These are phyloP conservation scores for Acanthopleura granulata DNA, from an alignment of 2,888 invertebrate genomes.

Conservation along the genomic window DNA sequence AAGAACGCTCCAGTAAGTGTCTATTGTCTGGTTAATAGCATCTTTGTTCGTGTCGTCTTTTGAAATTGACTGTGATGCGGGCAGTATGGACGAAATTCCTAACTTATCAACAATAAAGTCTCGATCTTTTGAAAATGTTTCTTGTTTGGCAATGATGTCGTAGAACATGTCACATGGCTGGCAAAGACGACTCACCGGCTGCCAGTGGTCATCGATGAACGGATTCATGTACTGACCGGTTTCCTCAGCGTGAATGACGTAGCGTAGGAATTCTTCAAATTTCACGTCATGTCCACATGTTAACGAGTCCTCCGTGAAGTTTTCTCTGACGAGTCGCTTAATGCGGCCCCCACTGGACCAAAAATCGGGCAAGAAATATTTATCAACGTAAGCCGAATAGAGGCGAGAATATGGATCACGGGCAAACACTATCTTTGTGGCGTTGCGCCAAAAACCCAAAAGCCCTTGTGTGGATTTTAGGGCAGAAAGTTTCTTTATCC, in stretches of 20 bases:
- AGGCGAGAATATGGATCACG: slow-evolving; percentile 47
- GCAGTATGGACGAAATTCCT: not conserved
- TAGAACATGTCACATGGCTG: slow-evolving; percentile 41
- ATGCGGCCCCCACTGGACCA: slow-evolving; percentile 37
- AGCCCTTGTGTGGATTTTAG: not conserved
- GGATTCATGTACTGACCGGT: slow-evolving; percentile 5
- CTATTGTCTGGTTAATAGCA: slow-evolving; percentile 10
- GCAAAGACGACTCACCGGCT: slow-evolving; percentile 39
- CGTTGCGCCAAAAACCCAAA: not conserved
- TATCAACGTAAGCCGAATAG: slow-evolving; percentile 49
- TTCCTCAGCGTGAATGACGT: slow-evolving; percentile 24
- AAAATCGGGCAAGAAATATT: slow-evolving; percentile 48
- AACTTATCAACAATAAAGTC: slow-evolving; percentile 28
- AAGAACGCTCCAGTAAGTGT: not conserved
- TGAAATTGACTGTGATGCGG: not conserved
- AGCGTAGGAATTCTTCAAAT: slow-evolving; percentile 39
- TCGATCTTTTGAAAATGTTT: slow-evolving; percentile 39
- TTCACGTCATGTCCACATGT: slow-evolving; percentile 45
- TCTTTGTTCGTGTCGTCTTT: slow-evolving; percentile 7
- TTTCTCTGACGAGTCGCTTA: slow-evolving; percentile 20
- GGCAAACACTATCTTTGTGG: slow-evolving; percentile 30
- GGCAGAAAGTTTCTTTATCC: not conserved
- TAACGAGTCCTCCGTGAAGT: slow-evolving; percentile 18
- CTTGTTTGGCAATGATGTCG: slow-evolving; percentile 38
- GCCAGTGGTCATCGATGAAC: slow-evolving; percentile 42